These are phyloP conservation scores for Globodera rostochiensis DNA, from an alignment of 1,140 invertebrate species.

Conservation along the genomic window DNA sequence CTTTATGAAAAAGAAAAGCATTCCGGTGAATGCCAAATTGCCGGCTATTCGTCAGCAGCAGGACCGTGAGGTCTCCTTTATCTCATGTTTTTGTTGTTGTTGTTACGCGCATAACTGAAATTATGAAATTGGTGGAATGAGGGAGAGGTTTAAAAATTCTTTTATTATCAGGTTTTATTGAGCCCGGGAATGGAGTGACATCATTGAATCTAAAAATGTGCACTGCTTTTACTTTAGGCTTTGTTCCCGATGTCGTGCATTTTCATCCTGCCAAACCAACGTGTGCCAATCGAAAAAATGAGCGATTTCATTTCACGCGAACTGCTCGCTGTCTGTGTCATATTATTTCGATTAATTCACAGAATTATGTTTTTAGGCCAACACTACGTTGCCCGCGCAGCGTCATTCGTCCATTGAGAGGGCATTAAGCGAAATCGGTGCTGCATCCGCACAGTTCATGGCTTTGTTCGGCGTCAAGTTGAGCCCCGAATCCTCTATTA, in stretches of 20 bases:
- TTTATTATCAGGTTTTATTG: too few species aligned
- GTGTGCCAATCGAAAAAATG: constrained; percentile 37
- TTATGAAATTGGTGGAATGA: too few species aligned
- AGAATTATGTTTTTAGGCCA: constrained; percentile 7
- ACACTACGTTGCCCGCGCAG: constrained; percentile 4
- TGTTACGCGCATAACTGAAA: too few species aligned
- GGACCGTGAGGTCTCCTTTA: constrained; percentile 1
- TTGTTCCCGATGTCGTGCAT: constrained; percentile 24
- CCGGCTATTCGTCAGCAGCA: constrained; percentile 8
- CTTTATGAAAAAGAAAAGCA: constrained; percentile 13
- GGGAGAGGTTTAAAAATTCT: too few species aligned
- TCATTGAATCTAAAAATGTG: not conserved
- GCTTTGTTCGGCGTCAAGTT: constrained; percentile 8
- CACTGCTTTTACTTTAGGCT: not conserved
- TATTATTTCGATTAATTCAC: too few species aligned
- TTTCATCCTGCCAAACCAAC: constrained; percentile 29
- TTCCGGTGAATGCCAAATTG: constrained; percentile 10
- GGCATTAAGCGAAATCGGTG: constrained; percentile 17
- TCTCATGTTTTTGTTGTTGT: too few species aligned
- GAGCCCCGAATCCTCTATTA: not conserved
- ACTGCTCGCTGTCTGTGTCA: constrained; percentile 17
- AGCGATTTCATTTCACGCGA: constrained; percentile 29
- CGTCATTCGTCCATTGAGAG: constrained; percentile 5
- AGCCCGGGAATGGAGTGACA: not conserved
- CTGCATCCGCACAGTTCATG: not conserved